These are phyloP conservation scores for Gopherus evgoodei DNA, from an alignment of 2,113 vertebrate genomes.

Conservation along the genomic window DNA sequence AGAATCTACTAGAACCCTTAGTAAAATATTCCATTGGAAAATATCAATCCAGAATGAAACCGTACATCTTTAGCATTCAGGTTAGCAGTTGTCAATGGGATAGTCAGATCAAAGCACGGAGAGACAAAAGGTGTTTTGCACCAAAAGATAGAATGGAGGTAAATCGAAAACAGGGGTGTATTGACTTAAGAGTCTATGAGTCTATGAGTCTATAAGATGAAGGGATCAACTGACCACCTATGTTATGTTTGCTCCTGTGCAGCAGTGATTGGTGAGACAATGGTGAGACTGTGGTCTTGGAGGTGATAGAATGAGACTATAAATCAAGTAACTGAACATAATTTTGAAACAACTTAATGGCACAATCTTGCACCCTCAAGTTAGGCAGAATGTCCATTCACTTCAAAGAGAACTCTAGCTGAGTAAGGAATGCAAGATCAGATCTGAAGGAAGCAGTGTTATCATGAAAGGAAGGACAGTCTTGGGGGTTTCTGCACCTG, in stretches of 20 bases:
- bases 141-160: not conserved
- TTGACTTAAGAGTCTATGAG: too few species aligned
- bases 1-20: not conserved
- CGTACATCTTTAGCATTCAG: not conserved
- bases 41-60: not conserved
- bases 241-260: not conserved
- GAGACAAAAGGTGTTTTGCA: not conserved
- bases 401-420: rapidly evolving
- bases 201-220: too few species aligned
- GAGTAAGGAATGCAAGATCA: not conserved
- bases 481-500: not conserved
- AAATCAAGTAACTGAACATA: not conserved
- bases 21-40: not conserved
- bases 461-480: not conserved
- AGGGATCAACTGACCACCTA: not conserved
- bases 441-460: rapidly evolving
- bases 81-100: not conserved
- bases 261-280: not conserved
- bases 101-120: not conserved
- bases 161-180: not conserved
- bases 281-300: not conserved
- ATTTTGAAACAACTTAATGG: not conserved
- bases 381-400: not conserved
- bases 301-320: not conserved
- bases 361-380: not conserved